phyloP scores from a whole-genome alignment of 2,888 invertebrate genomes.

The Polylopha cassiicola region DNA sequence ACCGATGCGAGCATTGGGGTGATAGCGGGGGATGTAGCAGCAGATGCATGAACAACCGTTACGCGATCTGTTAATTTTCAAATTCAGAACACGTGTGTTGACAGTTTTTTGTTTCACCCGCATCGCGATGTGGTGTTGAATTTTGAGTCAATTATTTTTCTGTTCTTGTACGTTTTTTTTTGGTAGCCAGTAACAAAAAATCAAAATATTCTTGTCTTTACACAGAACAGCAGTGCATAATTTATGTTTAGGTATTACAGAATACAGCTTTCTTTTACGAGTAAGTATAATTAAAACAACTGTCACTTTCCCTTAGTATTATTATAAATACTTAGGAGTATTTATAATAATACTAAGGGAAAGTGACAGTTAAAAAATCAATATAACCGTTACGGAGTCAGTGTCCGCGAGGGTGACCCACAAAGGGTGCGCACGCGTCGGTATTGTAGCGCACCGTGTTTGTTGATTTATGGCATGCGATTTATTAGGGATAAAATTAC shows the following conservation, averaged over 20 bases:
- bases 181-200: no score
- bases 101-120: conserved; percentile 65
- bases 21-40: conserved; percentile 41
- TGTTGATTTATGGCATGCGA: conserved; percentile 44
- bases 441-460: conserved; percentile 27
- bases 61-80: conserved; percentile 64
- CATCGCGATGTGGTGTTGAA: conserved; percentile 32
- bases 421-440: conserved; percentile 65
- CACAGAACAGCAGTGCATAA: no score
- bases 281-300: no score
- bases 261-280: no score
- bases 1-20: no score
- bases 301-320: no score
- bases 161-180: conserved; percentile 9
- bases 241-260: no score
- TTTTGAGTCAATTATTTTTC: conserved; percentile 15
- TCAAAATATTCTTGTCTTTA: no score
- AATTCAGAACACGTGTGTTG: conserved; percentile 71
- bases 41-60: conserved; percentile 61
- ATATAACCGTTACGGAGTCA: conserved; percentile 67
- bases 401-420: conserved; percentile 65
- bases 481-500: conserved; percentile 48
- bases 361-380: conserved; percentile 74
- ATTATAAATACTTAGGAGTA: no score
- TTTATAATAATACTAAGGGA: conserved; percentile 27